Conservation (phyloP, 2,113 vertebrate genomes). For the Myocastor coypus region DNA sequence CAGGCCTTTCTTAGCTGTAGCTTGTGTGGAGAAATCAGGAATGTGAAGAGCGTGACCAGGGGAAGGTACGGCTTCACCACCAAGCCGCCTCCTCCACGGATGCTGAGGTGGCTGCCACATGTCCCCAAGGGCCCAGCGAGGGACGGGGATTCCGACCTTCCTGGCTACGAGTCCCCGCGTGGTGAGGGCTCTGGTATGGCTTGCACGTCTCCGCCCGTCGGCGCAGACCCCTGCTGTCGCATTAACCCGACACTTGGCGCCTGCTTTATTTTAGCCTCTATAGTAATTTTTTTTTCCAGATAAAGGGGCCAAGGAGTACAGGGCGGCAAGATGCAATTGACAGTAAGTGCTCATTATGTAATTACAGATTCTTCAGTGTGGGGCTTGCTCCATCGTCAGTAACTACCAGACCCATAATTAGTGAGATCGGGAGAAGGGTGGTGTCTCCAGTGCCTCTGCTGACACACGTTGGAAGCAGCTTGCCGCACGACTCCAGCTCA, state of each 20-base stretch:
- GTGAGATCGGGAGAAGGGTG: constrained; percentile 6
- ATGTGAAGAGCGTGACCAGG: not conserved
- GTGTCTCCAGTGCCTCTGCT: constrained; percentile 2
- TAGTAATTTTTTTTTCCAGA: constrained; percentile 42
- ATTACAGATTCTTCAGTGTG: constrained; percentile 56
- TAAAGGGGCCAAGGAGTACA: constrained; percentile 12
- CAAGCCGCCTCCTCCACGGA: not conserved
- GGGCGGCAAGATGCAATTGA: not conserved
- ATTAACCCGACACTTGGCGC: not conserved
- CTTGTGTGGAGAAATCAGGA: not conserved
- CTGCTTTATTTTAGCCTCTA: constrained; percentile 8
- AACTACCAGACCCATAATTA: constrained; percentile 46
- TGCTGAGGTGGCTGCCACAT: not conserved
- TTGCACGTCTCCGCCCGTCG: not conserved
- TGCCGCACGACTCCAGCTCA: not conserved
- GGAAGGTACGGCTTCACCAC: accelerated
- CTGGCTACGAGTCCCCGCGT: accelerated
- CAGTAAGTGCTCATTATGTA: constrained; percentile 62
- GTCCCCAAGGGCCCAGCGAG: no score
- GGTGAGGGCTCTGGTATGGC: not conserved
- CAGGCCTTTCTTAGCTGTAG: no score
- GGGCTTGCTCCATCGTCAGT: constrained; percentile 46
- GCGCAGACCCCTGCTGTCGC: not conserved
- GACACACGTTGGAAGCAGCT: not conserved
- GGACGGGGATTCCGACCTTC: accelerated